Conservation (phyloP, 2,113 vertebrate genomes). For the Hippocampus comes region DNA sequence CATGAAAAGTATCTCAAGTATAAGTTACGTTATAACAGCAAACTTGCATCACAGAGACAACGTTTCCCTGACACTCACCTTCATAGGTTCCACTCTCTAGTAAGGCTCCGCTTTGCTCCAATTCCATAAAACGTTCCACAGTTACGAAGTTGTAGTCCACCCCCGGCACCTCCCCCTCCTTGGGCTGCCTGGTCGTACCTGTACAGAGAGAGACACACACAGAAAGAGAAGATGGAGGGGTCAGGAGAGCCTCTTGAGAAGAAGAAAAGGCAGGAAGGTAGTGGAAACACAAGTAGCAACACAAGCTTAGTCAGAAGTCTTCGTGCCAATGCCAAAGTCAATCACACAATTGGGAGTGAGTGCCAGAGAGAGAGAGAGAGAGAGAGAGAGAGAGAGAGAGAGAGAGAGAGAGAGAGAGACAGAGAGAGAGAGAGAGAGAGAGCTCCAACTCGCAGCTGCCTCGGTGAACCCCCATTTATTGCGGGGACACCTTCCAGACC, state of each 20-base stretch:
- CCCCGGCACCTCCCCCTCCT: slow-evolving; percentile 97
- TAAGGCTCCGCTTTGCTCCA: slow-evolving; percentile 97
- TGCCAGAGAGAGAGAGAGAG: slow-evolving; percentile 40
- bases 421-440: too few relatives aligned
- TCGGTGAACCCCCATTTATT: too few relatives aligned
- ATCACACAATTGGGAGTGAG: slow-evolving; percentile 48
- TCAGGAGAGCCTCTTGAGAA: slow-evolving; percentile 56
- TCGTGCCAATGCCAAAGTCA: slow-evolving; percentile 56
- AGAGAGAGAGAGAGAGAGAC: too few relatives aligned
- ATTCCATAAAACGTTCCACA: slow-evolving; percentile 99
- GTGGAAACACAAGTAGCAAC: slow-evolving; percentile 49
- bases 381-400: slow-evolving; percentile 15
- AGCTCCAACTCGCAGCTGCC: too few relatives aligned
- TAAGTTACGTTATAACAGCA: background rate
- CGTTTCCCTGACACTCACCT: slow-evolving; percentile 75
- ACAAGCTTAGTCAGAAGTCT: slow-evolving; percentile 54
- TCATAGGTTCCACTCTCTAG: slow-evolving; percentile 99
- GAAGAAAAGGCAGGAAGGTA: slow-evolving; percentile 63
- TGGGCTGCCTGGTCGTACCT: slow-evolving; percentile 99
- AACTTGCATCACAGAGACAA: background rate
- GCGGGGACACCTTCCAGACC: too few relatives aligned
- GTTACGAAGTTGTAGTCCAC: slow-evolving; percentile 99
- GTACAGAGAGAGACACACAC: slow-evolving; percentile 20
- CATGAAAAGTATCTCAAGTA: background rate
- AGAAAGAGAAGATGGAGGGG: slow-evolving; percentile 12